phyloP scores from a whole-genome alignment of 1,140 invertebrate genomes.

The Prorops nasuta region DNA sequence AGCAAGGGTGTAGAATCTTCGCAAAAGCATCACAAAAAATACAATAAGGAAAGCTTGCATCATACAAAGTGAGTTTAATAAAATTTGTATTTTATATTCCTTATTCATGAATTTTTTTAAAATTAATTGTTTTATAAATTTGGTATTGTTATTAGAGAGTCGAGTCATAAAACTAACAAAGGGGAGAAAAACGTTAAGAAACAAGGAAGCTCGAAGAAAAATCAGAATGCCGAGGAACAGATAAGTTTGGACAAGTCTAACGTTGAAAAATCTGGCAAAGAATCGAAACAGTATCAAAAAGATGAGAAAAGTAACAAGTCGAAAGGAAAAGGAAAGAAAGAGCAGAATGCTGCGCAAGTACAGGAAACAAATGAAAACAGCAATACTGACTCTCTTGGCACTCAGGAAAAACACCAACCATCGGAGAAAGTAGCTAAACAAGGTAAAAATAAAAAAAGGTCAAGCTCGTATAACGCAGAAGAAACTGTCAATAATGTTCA shows the following conservation, averaged over 20 bases:
- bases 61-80: constrained; percentile 20
- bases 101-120: background rate
- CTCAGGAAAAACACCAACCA: background rate
- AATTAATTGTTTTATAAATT: background rate
- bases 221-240: background rate
- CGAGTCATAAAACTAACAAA: background rate
- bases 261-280: background rate
- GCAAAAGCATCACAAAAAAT: background rate
- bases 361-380: background rate
- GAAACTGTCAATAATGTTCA: background rate
- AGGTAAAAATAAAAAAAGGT: background rate
- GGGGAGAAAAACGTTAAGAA: background rate
- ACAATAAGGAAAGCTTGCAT: constrained; percentile 2
- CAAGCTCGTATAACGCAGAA: background rate
- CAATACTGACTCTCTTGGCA: background rate
- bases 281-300: constrained; percentile 1
- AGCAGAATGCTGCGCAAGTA: background rate
- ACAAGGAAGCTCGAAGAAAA: background rate
- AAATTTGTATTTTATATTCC: too few species aligned
- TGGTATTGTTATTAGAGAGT: background rate
- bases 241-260: too few species aligned
- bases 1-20: constrained; percentile 12
- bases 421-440: background rate
- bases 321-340: constrained; percentile 1
- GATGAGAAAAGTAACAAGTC: constrained; percentile 3